Evolutionary conservation across 2,888 invertebrate genomes (phyloP), one percentile per base, ranked within the genome.

Genomic region (Volucella inanis): DNA sequence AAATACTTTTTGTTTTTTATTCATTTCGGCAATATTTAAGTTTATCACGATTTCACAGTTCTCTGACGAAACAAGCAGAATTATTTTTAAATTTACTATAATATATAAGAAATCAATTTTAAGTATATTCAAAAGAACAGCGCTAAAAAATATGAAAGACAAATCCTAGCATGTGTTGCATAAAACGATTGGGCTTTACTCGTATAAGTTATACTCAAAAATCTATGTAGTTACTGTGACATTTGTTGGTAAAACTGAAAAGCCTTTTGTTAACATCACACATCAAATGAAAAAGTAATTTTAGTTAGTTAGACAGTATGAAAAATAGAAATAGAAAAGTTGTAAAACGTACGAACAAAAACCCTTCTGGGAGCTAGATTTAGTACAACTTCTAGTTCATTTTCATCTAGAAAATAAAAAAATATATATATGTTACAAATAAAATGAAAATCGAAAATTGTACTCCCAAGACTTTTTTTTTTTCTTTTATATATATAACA

Each of bases 301-400:
- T 43, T 45, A 62, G 41, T 52, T 52, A 11, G 43, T 43, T 59
- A 31, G 31, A 31, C 31, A 31, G 6, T 31, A 22, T 22, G 31
- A 62, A n/a, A 77, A 65, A n/a, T 49, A 55, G 55, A 64, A 43
- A 47, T 49, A 76, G 80, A 9, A 80, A 64, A 64, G 52, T 15
- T 18, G 10, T 50, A 59, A 77, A 76, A 88, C 88, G 54, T 88
- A 88, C 88, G 88, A 87, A 87, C 65, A 41, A 87, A 67, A 62
- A 87, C 77, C 52, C 87, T 71, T 72, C 88, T 76, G 22, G 87
- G 88, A 59, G 80, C 72, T 54, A 88, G 83, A 76, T 88, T 78
- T 18, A 88, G 61, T 22, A 88, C 85, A 55, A 88, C 77, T 82
- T 88, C 88, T 57, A 88, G 83, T 79, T 87, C 87, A 65, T 84